phyloP scores from a whole-genome alignment of 2,113 vertebrate species.

The Sula dactylatra region DNA sequence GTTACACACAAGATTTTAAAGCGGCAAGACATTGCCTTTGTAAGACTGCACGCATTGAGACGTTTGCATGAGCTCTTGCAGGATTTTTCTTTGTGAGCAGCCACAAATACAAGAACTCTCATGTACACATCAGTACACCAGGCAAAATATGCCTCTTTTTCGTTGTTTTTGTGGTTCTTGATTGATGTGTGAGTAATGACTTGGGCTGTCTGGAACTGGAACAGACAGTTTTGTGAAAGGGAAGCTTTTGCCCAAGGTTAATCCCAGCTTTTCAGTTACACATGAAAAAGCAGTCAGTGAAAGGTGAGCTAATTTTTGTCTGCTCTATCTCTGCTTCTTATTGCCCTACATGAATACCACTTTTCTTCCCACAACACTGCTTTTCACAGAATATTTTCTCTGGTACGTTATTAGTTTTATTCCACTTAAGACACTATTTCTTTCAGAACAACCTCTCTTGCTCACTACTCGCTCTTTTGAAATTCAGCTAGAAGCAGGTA shows the following conservation, averaged over 20 bases:
- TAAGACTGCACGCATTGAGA: background rate
- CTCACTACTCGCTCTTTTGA: accelerated
- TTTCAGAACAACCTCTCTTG: background rate
- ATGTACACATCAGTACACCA: accelerated
- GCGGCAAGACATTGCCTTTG: background rate
- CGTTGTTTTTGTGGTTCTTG: background rate
- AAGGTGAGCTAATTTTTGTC: background rate
- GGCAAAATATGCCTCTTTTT: background rate
- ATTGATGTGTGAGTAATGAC: background rate
- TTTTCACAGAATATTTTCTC: background rate
- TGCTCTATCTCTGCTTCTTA: background rate
- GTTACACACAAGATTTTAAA: background rate
- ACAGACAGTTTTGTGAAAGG: background rate
- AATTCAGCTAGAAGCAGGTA: background rate
- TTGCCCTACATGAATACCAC: background rate
- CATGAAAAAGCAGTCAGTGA: background rate
- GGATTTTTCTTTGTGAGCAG: background rate
- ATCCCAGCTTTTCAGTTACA: slow-evolving; percentile 1
- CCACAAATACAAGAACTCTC: background rate
- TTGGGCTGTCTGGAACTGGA: background rate
- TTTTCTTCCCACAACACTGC: background rate
- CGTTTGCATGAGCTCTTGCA: background rate
- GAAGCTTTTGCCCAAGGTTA: background rate
- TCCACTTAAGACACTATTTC: background rate
- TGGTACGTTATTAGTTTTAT: background rate